Conservation (phyloP, 2,113 vertebrate species). For the Euleptes europaea region DNA sequence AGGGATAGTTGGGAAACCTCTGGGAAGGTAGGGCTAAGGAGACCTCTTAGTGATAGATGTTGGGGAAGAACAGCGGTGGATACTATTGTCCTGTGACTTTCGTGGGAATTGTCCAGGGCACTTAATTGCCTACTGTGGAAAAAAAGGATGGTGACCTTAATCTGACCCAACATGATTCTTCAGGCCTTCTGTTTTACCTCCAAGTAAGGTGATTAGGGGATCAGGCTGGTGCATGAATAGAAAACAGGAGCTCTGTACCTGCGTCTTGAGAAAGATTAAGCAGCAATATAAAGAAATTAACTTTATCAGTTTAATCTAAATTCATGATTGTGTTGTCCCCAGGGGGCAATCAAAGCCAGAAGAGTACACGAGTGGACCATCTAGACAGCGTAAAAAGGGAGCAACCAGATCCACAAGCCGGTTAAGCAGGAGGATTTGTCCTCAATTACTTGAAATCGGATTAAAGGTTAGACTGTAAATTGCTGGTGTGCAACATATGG, state of each 20-base stretch:
- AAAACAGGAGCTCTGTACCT: background rate
- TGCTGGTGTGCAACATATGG: background rate
- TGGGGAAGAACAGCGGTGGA: too few relatives aligned
- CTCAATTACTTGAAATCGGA: background rate
- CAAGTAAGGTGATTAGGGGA: background rate
- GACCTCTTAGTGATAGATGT: background rate
- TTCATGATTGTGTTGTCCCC: background rate
- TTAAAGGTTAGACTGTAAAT: background rate
- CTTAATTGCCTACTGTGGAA: background rate
- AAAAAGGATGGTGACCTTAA: background rate
- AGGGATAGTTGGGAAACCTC: too few relatives aligned
- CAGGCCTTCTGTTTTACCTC: background rate
- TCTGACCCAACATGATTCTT: background rate
- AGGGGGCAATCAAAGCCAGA: background rate
- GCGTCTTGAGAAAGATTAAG: background rate
- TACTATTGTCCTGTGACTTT: too few relatives aligned
- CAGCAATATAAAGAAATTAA: too few relatives aligned
- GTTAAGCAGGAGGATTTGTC: background rate
- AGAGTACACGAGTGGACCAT: background rate
- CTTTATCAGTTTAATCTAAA: background rate
- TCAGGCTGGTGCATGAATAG: too few relatives aligned
- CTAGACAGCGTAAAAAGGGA: background rate
- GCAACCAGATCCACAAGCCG: background rate
- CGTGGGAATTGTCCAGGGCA: too few relatives aligned
- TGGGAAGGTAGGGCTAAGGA: background rate